phyloP scores from a whole-genome alignment of 2,113 vertebrate genomes.

The Cyprinodon brontotheroides region DNA sequence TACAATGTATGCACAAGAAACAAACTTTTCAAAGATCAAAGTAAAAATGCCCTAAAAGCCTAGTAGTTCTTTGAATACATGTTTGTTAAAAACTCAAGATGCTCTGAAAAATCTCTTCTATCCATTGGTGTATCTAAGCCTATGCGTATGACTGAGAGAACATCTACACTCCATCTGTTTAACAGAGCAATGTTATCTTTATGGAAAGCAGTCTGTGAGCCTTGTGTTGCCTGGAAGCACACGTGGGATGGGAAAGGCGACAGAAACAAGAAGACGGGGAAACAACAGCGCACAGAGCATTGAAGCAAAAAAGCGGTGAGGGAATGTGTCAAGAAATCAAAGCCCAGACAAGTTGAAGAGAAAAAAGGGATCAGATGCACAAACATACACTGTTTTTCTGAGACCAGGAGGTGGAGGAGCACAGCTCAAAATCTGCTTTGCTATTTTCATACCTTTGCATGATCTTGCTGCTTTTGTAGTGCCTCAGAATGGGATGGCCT shows the following conservation, averaged over 20 bases:
- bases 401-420: constrained; percentile 62
- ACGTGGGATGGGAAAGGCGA: constrained; percentile 77
- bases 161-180: constrained; percentile 69
- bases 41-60: constrained; percentile 16
- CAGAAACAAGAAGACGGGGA: constrained; percentile 72
- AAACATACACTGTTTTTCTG: constrained; percentile 67
- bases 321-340: constrained; percentile 82
- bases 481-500: constrained; percentile 41
- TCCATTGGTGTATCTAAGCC: constrained; percentile 48
- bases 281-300: constrained; percentile 75
- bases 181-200: constrained; percentile 68
- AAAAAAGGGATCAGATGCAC: constrained; percentile 68
- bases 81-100: constrained; percentile 50
- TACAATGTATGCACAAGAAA: background rate
- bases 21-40: constrained; percentile 26
- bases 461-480: constrained; percentile 46
- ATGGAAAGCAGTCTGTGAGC: constrained; percentile 73
- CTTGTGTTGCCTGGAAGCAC: constrained; percentile 70
- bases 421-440: constrained; percentile 57
- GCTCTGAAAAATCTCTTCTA: constrained; percentile 53
- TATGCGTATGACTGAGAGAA: constrained; percentile 63
- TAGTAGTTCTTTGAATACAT: constrained; percentile 33
- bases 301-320: constrained; percentile 79
- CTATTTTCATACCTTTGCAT: constrained; percentile 63
- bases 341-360: constrained; percentile 79